Base-by-base conservation (phyloP, 2,113 vertebrate species). In the Seriola dumerili region DNA sequence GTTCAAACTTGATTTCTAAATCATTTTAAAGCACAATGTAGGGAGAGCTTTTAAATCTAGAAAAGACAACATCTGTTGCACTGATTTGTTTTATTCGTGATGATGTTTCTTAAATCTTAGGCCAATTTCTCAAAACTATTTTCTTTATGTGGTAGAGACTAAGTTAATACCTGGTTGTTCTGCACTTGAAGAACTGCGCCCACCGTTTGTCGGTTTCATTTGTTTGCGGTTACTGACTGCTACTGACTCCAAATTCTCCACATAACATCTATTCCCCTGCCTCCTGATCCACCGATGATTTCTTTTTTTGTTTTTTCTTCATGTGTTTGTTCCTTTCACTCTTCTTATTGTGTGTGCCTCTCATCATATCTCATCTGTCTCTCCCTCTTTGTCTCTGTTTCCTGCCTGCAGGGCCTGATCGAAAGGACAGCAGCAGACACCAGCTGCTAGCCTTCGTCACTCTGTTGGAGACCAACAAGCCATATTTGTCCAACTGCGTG, bases 401-500 rank as follows among this genome's bases (percentile, higher is more conserved):
- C 17, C 66, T 78, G 17, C 19, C 62, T n/a, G 23, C 70, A 93
- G 69, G 77, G 2, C 69, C 91, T 21, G 94, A 95, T 0, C 89
- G 79, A 34, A 93, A 81, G 5, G 81, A 95, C 88, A 97, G 95
- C 92, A 84, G 83, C 85, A 92, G 12, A 85, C 97, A 98, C 90
- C 97, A 98, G 93, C 94, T 99, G 65, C 92, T 99, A 0, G 91
- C 96, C 81, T 99, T 97, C 0, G 97, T 98, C 75, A 98, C 97
- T 3, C 93, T 99, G 78, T 87, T 99, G 86, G 97, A 99, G 94
- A 99, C 98, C 88, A 97, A 95, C 94, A 99, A 96, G 23, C 96
- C 97, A 0, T 99, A 97, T 91, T 81, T 99, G 86, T 95, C 97
- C 34, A 98, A 97, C 95, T 97, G 97, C 0, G 87, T 97, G 11